Conservation (phyloP, 1,140 invertebrate genomes). For the Drosophila jambulina region DNA sequence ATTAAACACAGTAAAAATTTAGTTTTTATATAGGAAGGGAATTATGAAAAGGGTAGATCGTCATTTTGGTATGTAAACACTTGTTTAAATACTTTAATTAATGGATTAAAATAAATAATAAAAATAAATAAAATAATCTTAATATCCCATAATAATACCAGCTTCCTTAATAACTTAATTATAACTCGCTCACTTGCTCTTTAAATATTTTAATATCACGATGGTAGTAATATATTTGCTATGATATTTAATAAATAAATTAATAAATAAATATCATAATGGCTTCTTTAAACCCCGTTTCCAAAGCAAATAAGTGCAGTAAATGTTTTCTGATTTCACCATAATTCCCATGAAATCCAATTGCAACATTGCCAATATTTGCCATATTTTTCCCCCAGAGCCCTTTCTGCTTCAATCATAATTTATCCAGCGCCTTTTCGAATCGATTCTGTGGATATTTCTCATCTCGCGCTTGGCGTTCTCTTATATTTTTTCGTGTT, state of each 20-base stretch:
- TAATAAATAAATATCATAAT: background rate
- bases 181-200: background rate
- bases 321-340: background rate
- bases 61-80: background rate
- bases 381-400: slow-evolving; percentile 6
- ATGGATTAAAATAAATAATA: background rate
- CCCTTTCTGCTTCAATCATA: slow-evolving; percentile 19
- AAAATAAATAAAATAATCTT: no score
- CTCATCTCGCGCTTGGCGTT: slow-evolving; percentile 10
- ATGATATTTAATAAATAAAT: no score
- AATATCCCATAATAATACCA: no score
- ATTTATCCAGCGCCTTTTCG: slow-evolving; percentile 32
- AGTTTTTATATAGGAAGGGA: no score
- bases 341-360: background rate
- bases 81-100: background rate
- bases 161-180: background rate
- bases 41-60: no score
- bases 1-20: background rate
- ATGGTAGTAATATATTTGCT: no score
- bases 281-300: background rate
- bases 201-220: no score
- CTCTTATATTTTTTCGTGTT: slow-evolving; percentile 28
- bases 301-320: background rate
- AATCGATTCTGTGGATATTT: slow-evolving; percentile 16
- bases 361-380: slow-evolving; percentile 2